Percentiles rank a stretch among this genome's conserved stretches.
Evolutionary conservation across 2,113 vertebrate species (phyloP).

Genomic region (Platycercus adscitus): DNA sequence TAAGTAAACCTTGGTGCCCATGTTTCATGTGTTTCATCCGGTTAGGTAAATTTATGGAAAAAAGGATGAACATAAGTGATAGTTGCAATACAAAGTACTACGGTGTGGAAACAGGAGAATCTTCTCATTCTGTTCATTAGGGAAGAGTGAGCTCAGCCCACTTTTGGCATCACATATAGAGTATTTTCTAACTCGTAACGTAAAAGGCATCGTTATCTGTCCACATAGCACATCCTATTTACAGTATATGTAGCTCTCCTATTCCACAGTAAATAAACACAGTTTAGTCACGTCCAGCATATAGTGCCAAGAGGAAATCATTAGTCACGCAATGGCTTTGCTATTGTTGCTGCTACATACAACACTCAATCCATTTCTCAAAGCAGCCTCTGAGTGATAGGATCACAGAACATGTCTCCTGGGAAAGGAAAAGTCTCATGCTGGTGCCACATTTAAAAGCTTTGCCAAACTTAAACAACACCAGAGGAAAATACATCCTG

Average conservation of each 20-base stretch:
- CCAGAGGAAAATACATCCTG: background rate
- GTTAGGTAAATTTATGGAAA: background rate
- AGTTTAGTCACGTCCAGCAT: background rate
- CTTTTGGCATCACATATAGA: conserved; percentile 43
- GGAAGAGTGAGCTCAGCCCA: conserved; percentile 24
- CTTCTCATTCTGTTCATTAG: background rate
- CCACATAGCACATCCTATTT: background rate
- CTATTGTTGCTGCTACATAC: background rate
- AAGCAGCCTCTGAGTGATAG: background rate
- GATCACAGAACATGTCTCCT: background rate
- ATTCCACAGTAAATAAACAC: background rate
- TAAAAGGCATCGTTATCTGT: conserved; percentile 7
- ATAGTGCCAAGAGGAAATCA: background rate
- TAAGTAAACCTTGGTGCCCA: background rate
- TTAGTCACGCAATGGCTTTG: background rate
- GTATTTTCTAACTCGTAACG: background rate
- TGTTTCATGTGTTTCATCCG: background rate
- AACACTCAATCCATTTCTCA: background rate
- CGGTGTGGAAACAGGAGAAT: background rate
- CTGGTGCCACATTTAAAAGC: background rate
- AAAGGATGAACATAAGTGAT: background rate
- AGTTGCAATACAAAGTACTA: background rate
- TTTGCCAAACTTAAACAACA: background rate
- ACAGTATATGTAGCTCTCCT: background rate
- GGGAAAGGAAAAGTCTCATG: background rate